Base-by-base conservation (phyloP, 2,888 invertebrate genomes). In the Macaria liturata region DNA sequence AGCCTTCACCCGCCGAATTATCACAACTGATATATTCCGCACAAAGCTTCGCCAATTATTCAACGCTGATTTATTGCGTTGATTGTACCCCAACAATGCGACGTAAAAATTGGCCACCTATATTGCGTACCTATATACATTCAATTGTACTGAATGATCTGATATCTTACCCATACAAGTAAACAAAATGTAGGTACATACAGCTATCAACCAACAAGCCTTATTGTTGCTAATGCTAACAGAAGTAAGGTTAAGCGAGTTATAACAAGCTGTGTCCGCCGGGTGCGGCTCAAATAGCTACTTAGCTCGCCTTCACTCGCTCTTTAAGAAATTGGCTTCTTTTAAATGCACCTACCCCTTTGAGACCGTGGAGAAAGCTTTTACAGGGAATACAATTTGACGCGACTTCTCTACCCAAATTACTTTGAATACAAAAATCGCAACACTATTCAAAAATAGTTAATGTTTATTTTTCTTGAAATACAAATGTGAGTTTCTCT, bases 181-280 rank as follows among this genome's bases (percentile, higher is more conserved):
- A 20, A 20, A 20, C 20, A 20, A 20, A 20, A 2, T 20, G 20
- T 20, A 20, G 20, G 20, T 20, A 20, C 2, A 2, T 20, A 20
- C 34, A 37, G 4, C 7, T 6, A 37, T 4, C 34, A 37, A 37
- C 34, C 7, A 37, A 37, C 4, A 6, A 37, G 34, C 34, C 34
- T 37, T 2, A 7, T 34, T 34, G 34, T 37, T 37, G 34, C 5
- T 37, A 37, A 6, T 37, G 7, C 34, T 39, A 32, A 37, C 39
- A 59, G 54, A 44, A 40, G 48, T 5, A 53, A 46, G 58, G 49
- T 49, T 57, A 61, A 61, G 40, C 52, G 52, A 57, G 54, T 57
- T 61, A 58, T 55, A 55, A 58, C 44, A 46, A 55, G 52, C 39
- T 30, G 39, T 40, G 48, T 8, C 50, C 50, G 9, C 31, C 32